Conservation (phyloP, 2,888 invertebrate species). For the Epicampocera succincta region DNA sequence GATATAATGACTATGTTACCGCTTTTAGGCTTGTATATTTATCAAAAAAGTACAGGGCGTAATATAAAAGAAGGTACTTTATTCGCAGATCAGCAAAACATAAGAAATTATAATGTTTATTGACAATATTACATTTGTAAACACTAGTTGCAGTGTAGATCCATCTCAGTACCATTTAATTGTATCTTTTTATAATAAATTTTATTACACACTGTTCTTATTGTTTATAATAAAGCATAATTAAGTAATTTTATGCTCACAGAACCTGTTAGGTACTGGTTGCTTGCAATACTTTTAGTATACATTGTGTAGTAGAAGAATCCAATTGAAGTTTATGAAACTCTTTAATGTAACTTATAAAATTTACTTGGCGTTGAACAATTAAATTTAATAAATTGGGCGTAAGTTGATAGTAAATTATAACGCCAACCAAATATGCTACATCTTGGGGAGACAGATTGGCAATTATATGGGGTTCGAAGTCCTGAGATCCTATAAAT, state of each 20-base stretch:
- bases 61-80: constrained; percentile 68
- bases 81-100: constrained; percentile 44
- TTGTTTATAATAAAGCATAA: constrained; percentile 15
- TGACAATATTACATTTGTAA: not conserved
- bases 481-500: constrained; percentile 74
- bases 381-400: constrained; percentile 78
- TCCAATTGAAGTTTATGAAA: constrained; percentile 77
- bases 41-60: constrained; percentile 73
- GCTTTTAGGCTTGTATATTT: constrained; percentile 84
- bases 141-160: constrained; percentile 6
- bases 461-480: constrained; percentile 74
- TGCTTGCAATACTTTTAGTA: constrained; percentile 77
- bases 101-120: constrained; percentile 11
- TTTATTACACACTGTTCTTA: constrained; percentile 35
- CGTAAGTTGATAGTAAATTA: constrained; percentile 77
- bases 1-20: constrained; percentile 97
- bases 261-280: constrained; percentile 62
- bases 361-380: constrained; percentile 76
- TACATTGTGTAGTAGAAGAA: constrained; percentile 76
- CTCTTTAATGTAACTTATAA: constrained; percentile 77
- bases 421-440: constrained; percentile 76
- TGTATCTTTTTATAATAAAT: constrained; percentile 15
- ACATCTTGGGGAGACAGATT: constrained; percentile 74
- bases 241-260: not conserved
- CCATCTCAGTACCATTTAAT: not conserved